Evolutionary conservation across 2,113 vertebrate species (phyloP), one percentile per base, ranked within the genome.

Genomic region (Gobio gobio): DNA sequence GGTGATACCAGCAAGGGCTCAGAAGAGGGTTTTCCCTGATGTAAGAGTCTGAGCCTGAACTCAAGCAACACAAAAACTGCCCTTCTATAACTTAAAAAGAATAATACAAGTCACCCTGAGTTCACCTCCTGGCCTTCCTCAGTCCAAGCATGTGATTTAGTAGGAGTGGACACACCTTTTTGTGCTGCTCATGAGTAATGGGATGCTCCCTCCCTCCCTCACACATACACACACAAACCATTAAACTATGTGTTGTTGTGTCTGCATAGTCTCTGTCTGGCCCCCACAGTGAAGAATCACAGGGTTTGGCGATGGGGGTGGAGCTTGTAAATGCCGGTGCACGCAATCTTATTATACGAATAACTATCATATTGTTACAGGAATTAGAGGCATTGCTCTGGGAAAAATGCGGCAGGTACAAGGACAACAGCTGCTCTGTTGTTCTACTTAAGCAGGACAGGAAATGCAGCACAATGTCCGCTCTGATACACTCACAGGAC

Each of bases 1-100:
- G 89, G 92, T 88, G 90, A 91, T 91, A 84, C 92, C 83, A 88
- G 66, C 81, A 5, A 4, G 78, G 33, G 68, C 56, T 61, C 43
- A 5, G 12, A 74, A 61, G 43, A 78, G 45, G 33, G 59, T 61
- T 76, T 45, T 26, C 54, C 73, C 63, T 75, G 73, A 24, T 68
- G 29, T 70, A 24, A 10, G 12, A n/a, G 10, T 78, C 9, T 24
- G n/a, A 9, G 56, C 18, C 22, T 81, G 1, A 47, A 47, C 29
- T 10, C 13, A 43, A 78, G 76, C 22, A 59, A 78, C 10, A 59
- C 43, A 68, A 51, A 36, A 66, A 66, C 78, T 47, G 3, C 36
- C 6, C 77, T 59, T 40, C 29, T 58, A 22, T 22, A 18, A 43
- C 36, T 63, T 64, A 40, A 33, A 29, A 66, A 49, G 51, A 79